Evolutionary conservation across 2,113 vertebrate genomes (phyloP).

Genomic region (Tretioscincus oriximinensis): DNA sequence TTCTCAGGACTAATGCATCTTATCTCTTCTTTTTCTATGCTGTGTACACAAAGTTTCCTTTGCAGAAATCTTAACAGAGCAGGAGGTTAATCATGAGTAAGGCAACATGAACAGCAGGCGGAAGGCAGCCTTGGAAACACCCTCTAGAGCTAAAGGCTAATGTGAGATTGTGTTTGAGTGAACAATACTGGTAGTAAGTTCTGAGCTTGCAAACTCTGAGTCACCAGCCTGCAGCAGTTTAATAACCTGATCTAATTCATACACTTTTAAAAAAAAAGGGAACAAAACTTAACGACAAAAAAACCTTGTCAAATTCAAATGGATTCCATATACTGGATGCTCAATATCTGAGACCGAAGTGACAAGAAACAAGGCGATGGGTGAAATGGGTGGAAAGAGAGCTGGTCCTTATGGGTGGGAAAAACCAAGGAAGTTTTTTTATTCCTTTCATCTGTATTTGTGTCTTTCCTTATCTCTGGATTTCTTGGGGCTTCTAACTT

Average conservation of each 20-base stretch:
- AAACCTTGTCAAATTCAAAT: not conserved
- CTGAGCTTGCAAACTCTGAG: not conserved
- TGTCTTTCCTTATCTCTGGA: slow-evolving; percentile 85
- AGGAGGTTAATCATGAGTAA: not conserved
- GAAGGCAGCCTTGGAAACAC: not conserved
- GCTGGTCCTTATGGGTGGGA: not conserved
- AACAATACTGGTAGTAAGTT: not conserved
- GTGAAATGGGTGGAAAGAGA: too few relatives aligned
- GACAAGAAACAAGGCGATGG: not conserved
- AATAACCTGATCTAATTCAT: not conserved
- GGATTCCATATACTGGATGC: too few relatives aligned
- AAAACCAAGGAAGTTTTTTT: not conserved
- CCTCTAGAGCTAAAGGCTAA: not conserved
- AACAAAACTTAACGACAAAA: too few relatives aligned
- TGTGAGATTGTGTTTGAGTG: not conserved
- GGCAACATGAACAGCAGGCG: not conserved
- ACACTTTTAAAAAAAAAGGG: not conserved
- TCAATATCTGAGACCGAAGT: not conserved
- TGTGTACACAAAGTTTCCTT: not conserved
- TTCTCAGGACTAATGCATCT: not conserved
- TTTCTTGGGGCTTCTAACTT: slow-evolving; percentile 82
- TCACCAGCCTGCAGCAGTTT: not conserved
- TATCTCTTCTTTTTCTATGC: not conserved
- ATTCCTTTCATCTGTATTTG: slow-evolving; percentile 73
- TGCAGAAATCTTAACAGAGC: not conserved